A percentile compares a stretch with the other conserved stretches of the same genome.
These are phyloP conservation scores for Scaptomyza montana DNA, from an alignment of 1,140 invertebrate genomes.

Conservation along the genomic window DNA sequence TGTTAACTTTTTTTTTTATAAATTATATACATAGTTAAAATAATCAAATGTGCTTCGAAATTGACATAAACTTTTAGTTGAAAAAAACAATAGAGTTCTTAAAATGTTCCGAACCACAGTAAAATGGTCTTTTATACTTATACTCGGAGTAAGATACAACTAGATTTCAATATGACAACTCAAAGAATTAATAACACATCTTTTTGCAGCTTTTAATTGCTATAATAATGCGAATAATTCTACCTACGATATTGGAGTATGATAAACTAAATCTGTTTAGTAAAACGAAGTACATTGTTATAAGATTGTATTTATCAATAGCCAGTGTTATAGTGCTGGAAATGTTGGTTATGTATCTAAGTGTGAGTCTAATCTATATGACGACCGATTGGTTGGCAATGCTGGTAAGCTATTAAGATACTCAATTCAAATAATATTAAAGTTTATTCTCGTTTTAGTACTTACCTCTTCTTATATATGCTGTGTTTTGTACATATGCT, in stretches of 20 bases:
- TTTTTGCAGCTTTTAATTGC: constrained; percentile 32
- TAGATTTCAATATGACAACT: neutral
- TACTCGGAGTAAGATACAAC: constrained; percentile 40
- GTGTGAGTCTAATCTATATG: constrained; percentile 14
- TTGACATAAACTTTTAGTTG: neutral
- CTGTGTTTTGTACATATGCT: neutral
- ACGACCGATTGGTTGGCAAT: constrained; percentile 38
- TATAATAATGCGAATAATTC: constrained; percentile 26
- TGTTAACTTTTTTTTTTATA: neutral
- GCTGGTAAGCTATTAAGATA: constrained; percentile 18
- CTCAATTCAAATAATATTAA: neutral
- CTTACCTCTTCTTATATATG: constrained; percentile 25
- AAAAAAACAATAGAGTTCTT: neutral
- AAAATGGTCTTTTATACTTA: neutral
- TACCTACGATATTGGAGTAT: neutral
- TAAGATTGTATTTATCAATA: constrained; percentile 22
- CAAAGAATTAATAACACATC: neutral
- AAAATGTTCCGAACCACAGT: constrained; percentile 13
- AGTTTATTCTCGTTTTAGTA: constrained; percentile 19
- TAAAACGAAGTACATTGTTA: constrained; percentile 2
- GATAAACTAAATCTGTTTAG: constrained; percentile 1
- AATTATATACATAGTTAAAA: neutral
- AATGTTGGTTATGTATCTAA: constrained; percentile 15
- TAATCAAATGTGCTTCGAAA: neutral
- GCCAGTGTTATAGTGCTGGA: constrained; percentile 12